These are phyloP conservation scores for Hirtodrosophila cameraria DNA, from an alignment of 2,888 invertebrate species.

Conservation along the genomic window DNA sequence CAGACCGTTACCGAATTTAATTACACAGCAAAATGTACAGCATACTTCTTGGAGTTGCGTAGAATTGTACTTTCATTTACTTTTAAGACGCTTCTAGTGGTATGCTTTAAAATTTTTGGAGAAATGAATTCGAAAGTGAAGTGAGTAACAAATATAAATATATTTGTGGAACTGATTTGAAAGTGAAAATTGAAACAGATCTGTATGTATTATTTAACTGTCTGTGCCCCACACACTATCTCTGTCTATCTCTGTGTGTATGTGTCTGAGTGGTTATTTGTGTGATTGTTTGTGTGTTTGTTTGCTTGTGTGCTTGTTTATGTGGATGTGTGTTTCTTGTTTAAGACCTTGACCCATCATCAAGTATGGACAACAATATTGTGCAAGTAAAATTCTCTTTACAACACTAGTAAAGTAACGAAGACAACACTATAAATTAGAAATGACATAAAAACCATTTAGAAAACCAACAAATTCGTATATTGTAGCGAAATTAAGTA, in stretches of 20 bases:
- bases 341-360: not conserved
- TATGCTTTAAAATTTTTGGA: too few species aligned
- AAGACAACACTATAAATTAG: constrained; percentile 26
- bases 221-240: not conserved
- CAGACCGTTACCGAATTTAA: too few species aligned
- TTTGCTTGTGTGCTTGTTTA: constrained; percentile 4
- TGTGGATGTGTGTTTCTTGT: constrained; percentile 5
- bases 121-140: too few species aligned
- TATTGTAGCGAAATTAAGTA: constrained; percentile 11
- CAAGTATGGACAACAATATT: constrained; percentile 24
- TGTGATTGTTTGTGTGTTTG: constrained; percentile 1
- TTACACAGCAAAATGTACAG: too few species aligned
- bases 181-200: too few species aligned
- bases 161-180: too few species aligned
- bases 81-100: too few species aligned
- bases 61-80: too few species aligned
- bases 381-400: constrained; percentile 23
- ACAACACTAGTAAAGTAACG: constrained; percentile 22
- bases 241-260: not conserved
- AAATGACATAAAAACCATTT: not conserved
- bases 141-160: too few species aligned
- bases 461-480: constrained; percentile 1
- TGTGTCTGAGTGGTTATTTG: constrained; percentile 4
- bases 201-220: too few species aligned
- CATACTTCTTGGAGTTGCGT: too few species aligned